Evolutionary conservation across 2,113 vertebrate genomes (phyloP).

Genomic region (Scophthalmus maximus): DNA sequence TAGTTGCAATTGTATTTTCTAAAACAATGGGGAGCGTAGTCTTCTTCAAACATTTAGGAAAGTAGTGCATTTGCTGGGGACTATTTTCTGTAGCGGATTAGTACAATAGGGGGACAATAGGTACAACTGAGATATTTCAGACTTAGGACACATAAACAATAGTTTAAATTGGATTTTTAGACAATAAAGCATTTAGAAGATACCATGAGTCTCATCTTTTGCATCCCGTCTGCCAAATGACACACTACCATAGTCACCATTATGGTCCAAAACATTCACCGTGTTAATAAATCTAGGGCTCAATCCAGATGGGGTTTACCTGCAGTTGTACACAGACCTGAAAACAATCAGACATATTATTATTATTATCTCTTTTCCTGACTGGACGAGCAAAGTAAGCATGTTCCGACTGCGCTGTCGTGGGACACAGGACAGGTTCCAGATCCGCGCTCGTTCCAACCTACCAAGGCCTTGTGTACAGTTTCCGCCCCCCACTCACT

Average conservation of each 20-base stretch:
- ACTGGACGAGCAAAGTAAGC: not conserved
- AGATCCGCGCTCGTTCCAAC: not conserved
- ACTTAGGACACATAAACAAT: too few species aligned
- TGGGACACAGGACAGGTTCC: not conserved
- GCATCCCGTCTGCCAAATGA: too few species aligned
- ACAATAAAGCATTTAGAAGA: not conserved
- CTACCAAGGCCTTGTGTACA: conserved; percentile 66
- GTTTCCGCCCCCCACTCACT: conserved; percentile 16
- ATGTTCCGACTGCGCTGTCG: not conserved
- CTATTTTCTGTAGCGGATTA: too few species aligned
- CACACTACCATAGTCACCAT: too few species aligned
- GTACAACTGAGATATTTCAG: too few species aligned
- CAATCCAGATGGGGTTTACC: not conserved
- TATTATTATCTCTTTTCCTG: too few species aligned
- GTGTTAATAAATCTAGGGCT: not conserved
- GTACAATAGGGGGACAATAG: too few species aligned
- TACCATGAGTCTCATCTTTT: not conserved
- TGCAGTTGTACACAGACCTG: not conserved
- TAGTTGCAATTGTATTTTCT: too few species aligned
- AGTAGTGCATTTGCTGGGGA: too few species aligned
- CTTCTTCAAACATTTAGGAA: too few species aligned
- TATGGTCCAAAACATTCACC: not conserved
- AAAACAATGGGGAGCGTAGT: too few species aligned
- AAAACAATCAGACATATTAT: not conserved
- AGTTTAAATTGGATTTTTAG: not conserved